Evolutionary conservation across 1,140 invertebrate genomes (phyloP), one percentile per base, ranked within the genome.

Genomic region (Lutraria rhynchaena): DNA sequence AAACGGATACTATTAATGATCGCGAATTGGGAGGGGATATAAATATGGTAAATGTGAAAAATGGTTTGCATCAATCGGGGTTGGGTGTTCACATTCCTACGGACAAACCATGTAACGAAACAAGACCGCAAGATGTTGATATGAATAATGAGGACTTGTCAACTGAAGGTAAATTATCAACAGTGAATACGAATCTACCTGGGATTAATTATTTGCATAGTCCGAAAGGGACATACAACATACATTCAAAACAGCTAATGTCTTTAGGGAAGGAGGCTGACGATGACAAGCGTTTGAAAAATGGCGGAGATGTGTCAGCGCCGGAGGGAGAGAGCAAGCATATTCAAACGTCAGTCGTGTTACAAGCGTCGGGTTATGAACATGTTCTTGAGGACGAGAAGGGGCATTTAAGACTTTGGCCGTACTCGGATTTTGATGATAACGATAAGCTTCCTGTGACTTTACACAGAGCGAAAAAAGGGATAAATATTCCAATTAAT

Each of bases 391-490:
- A 78, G 51, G 75, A 78, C 35, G 75, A 78, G 44, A 67, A 57
- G 11, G 75, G 75, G 58, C 67, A 69, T 33, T 78, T 78, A 69
- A 65, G 35, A 24, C 11, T 69, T 41, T 78, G 75, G 75, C 75
- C 75, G 35, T 78, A 78, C 65, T 69, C 75, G 49, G 75, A 78
- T 67, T 67, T 78, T 37, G 75, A 67, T 33, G 57, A 78, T 78
- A 22, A 19, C 11, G 75, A 78, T 44, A 78, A 69, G 24, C 35
- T 78, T 11, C 75, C 75, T 37, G 75, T 78, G 27, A 67, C 46
- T 9, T 41, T 78, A 55, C 75, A 78, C 15, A 67, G 51, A 33
- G 75, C 57, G 11, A 78, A 58, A 57, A 78, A 58, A 51, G 51
- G 75, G 11, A 17, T 78, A n/a, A 35, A 78, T 55, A 24, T 67